Base-by-base conservation (phyloP, 2,888 invertebrate genomes). In the Caenorhabditis sulstoni region DNA sequence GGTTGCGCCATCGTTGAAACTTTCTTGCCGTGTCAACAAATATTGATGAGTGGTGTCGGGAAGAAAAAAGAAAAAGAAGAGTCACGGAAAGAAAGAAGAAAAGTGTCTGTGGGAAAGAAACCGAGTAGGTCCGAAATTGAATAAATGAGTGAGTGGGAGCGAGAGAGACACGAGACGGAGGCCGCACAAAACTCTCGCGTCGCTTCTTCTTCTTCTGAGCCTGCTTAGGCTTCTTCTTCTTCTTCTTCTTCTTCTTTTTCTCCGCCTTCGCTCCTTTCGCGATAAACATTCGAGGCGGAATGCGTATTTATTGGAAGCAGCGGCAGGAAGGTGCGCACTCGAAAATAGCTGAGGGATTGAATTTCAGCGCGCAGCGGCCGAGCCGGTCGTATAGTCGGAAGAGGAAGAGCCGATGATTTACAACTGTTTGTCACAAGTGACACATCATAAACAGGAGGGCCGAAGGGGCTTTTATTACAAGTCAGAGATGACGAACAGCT, bases 341-440 rank as follows among this genome's bases (percentile, higher is more conserved):
- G 68, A 68, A 59, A 68, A 68, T 59, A 52, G 52, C 47, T 49
- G 52, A 22, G 12, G 44, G 35, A 68, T 68, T 68, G 68, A 68
- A 68, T 68, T 68, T 68, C 68, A 68, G 58, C 58, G 66, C 67
- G 50, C 58, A 58, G 57, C 39, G 50, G 44, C 8, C 20, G 39
- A 23, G 39, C 18, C 3, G 39, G 18, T 65, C 18, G 67, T 67
- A 67, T 67, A 67, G 67, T 37, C 16, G 39, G n/a, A 52, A 52
- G 44, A 44, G 47, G 47, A 35, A 44, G 44, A 16, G 44, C 3
- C 22, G 47, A 35, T 58, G 59, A 61, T 44, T 45, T 45, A 61
- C 45, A 35, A 16, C 29, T 47, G n/a, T 45, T 44, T 47, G 14
- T 16, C 8, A 55, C 29, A 29, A 29, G 29, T 7, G 29, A 29